Percentiles rank a stretch among this genome's conserved stretches.
Evolutionary conservation across 2,113 vertebrate genomes (phyloP).

Genomic region (Cyanistes caeruleus): DNA sequence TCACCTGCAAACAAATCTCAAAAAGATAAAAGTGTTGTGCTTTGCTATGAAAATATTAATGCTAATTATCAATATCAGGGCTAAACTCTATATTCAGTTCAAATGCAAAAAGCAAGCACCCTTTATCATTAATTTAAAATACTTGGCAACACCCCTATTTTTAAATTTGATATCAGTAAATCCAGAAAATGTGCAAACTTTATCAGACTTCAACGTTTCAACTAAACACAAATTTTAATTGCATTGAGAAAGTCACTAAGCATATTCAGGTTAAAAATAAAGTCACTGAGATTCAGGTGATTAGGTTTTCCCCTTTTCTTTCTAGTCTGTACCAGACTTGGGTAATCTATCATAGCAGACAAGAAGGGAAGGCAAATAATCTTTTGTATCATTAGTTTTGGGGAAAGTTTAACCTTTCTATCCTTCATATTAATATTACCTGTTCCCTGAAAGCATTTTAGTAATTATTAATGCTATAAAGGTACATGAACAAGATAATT

Average conservation of each 20-base stretch:
- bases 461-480: constrained; percentile 7
- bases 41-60: constrained; percentile 46
- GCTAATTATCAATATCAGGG: neutral
- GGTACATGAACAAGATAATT: neutral
- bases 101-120: neutral
- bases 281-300: neutral
- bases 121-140: neutral
- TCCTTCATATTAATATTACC: neutral
- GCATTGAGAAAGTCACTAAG: neutral
- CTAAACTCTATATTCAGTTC: neutral
- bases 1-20: neutral
- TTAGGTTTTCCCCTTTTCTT: neutral
- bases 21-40: neutral
- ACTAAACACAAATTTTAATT: neutral
- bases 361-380: neutral
- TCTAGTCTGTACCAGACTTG: neutral
- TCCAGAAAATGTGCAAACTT: neutral
- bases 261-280: neutral
- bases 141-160: neutral
- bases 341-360: neutral
- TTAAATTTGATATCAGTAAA: neutral
- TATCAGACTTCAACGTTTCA: neutral
- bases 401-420: neutral
- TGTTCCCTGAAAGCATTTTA: neutral
- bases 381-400: neutral